phyloP scores from a whole-genome alignment of 2,888 invertebrate species.

The Drosophila robusta region DNA sequence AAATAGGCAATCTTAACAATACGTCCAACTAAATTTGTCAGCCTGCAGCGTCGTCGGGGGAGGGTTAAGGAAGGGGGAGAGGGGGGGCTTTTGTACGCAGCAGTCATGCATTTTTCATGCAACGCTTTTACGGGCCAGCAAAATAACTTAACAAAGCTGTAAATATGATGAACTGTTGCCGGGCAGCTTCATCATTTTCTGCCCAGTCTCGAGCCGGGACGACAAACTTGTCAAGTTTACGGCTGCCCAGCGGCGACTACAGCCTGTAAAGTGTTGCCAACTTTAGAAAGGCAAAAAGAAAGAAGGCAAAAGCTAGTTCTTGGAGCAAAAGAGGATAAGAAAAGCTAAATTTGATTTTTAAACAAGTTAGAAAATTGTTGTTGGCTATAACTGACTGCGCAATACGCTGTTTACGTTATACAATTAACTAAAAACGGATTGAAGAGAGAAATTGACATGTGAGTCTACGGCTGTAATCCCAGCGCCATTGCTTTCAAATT shows the following conservation, averaged over 20 bases:
- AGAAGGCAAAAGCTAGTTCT: neutral
- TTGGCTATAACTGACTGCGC: neutral
- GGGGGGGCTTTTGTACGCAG: conserved; percentile 6
- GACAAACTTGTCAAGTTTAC: conserved; percentile 75
- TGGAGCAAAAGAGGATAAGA: neutral
- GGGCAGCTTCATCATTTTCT: conserved; percentile 34
- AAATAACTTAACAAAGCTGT: conserved; percentile 76
- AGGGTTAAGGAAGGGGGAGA: neutral
- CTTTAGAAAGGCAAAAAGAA: neutral
- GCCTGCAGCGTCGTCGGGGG: conserved; percentile 1
- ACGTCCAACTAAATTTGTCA: conserved; percentile 36
- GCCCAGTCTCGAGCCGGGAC: conserved; percentile 59
- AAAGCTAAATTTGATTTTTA: neutral
- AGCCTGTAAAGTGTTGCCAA: neutral
- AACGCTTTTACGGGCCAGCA: conserved; percentile 60
- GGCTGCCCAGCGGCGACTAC: conserved; percentile 56
- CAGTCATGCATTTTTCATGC: conserved; percentile 73
- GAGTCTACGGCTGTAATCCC: no score
- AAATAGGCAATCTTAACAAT: conserved; percentile 69
- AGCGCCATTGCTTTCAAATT: no score
- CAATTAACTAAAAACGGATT: neutral
- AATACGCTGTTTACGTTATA: neutral
- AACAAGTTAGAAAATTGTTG: neutral
- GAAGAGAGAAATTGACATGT: no score
- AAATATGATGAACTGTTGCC: conserved; percentile 76